Percentiles rank a stretch among this genome's conserved stretches.
phyloP scores from a whole-genome alignment of 2,797 vertebrate species.

The Chrosomus eos region DNA sequence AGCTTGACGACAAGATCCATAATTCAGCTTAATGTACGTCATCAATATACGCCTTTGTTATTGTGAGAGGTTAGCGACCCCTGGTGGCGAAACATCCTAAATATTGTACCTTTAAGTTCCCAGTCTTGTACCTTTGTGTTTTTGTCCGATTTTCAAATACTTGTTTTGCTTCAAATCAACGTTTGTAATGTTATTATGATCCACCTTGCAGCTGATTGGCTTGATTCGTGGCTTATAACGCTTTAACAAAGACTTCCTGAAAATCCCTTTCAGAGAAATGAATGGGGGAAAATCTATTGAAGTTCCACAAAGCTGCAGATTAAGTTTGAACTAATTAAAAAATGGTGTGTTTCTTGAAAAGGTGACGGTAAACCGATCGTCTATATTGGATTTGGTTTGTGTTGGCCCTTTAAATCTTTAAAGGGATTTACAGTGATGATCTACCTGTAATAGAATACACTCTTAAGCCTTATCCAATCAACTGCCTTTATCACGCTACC shows the following conservation, averaged over 20 bases:
- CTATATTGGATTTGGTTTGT: conserved; percentile 10
- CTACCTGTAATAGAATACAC: conserved; percentile 48
- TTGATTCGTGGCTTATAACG: no score
- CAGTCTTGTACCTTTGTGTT: no score
- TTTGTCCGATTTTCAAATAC: background rate
- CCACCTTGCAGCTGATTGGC: background rate
- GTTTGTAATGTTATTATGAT: background rate
- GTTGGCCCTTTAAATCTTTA: conserved; percentile 5
- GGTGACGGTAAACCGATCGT: background rate
- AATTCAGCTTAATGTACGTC: no score
- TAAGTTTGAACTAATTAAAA: background rate
- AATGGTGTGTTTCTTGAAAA: background rate
- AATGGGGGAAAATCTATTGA: background rate
- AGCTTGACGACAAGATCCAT: no score
- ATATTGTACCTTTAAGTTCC: no score
- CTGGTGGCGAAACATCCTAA: no score
- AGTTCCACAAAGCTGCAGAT: background rate
- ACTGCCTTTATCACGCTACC: conserved; percentile 33
- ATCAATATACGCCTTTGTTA: no score
- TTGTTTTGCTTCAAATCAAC: background rate
- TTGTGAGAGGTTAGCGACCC: no score
- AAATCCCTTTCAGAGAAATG: background rate
- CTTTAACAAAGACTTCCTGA: background rate
- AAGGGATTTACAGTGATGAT: conserved; percentile 35
- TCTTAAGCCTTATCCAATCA: conserved; percentile 46